These are phyloP conservation scores for Ramphastos sulfuratus DNA, from an alignment of 2,113 vertebrate genomes.

Conservation along the genomic window DNA sequence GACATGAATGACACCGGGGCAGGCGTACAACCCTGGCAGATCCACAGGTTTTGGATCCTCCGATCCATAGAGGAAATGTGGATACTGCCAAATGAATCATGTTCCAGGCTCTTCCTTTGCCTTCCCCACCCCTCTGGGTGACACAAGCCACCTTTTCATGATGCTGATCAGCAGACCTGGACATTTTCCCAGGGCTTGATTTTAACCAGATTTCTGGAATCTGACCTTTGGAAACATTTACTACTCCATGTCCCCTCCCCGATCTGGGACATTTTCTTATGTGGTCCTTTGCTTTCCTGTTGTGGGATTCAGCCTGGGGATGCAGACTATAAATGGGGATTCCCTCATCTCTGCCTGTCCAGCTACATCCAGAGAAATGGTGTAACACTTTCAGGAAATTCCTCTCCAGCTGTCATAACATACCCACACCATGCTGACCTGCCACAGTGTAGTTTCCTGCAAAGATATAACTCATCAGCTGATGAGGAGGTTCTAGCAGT, in stretches of 20 bases:
- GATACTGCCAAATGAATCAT: slow-evolving; percentile 33
- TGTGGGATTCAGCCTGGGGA: neutral
- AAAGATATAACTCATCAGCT: neutral
- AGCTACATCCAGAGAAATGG: neutral
- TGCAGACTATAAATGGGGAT: slow-evolving; percentile 4
- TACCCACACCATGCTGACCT: accelerated
- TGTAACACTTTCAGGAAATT: neutral
- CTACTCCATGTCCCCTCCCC: slow-evolving; percentile 10
- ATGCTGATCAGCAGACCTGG: neutral
- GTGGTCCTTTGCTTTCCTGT: slow-evolving; percentile 12
- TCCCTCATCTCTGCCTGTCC: slow-evolving; percentile 5
- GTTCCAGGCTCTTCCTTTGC: slow-evolving; percentile 26
- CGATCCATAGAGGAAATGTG: neutral
- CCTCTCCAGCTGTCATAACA: slow-evolving; percentile 36
- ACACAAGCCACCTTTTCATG: slow-evolving; percentile 1
- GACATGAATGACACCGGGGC: neutral
- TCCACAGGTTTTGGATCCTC: neutral
- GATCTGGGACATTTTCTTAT: slow-evolving; percentile 7
- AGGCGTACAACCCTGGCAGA: neutral
- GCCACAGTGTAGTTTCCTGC: neutral
- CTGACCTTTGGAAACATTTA: slow-evolving; percentile 26
- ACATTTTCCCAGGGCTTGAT: slow-evolving; percentile 29
- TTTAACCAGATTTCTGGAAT: slow-evolving; percentile 45
- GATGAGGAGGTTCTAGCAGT: neutral
- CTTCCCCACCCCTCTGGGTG: slow-evolving; percentile 10